phyloP scores from a whole-genome alignment of 2,113 vertebrate genomes.

The Puntigrus tetrazona region DNA sequence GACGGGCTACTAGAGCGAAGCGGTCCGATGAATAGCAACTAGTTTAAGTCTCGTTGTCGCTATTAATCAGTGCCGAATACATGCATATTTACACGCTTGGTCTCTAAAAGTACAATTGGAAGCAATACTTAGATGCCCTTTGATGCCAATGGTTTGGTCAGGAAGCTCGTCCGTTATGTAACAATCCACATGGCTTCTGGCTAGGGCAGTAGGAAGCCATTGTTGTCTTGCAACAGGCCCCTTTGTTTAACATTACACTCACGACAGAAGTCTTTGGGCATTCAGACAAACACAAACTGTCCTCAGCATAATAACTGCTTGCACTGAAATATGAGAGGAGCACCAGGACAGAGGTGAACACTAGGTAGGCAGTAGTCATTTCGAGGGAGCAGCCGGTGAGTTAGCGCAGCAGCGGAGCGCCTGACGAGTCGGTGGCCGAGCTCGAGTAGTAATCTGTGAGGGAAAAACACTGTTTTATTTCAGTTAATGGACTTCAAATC shows the following conservation, averaged over 20 bases:
- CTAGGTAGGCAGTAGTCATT: conserved; percentile 1
- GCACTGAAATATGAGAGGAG: conserved; percentile 13
- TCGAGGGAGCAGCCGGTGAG: conserved; percentile 52
- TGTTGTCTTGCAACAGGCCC: background rate
- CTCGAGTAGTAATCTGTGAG: conserved; percentile 72
- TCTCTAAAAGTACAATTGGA: background rate
- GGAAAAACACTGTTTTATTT: background rate
- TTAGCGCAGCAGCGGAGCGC: conserved; percentile 84
- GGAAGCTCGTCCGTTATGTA: background rate
- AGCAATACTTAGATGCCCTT: background rate
- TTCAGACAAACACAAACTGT: background rate
- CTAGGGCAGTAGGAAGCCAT: background rate
- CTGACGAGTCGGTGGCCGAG: conserved; percentile 85
- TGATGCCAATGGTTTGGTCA: background rate
- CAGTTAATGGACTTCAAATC: background rate
- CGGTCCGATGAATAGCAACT: background rate
- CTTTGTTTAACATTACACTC: conserved; percentile 10
- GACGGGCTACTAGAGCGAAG: background rate
- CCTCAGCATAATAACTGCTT: background rate
- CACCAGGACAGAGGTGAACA: conserved; percentile 18
- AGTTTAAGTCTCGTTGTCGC: background rate
- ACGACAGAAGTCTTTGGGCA: conserved; percentile 9
- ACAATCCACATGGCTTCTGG: conserved; percentile 1
- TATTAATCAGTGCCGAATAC: conserved; percentile 8
- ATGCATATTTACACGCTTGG: background rate